Evolutionary conservation across 2,797 vertebrate genomes (phyloP), one percentile per base, ranked within the genome.

Genomic region (Liparis tanakae): DNA sequence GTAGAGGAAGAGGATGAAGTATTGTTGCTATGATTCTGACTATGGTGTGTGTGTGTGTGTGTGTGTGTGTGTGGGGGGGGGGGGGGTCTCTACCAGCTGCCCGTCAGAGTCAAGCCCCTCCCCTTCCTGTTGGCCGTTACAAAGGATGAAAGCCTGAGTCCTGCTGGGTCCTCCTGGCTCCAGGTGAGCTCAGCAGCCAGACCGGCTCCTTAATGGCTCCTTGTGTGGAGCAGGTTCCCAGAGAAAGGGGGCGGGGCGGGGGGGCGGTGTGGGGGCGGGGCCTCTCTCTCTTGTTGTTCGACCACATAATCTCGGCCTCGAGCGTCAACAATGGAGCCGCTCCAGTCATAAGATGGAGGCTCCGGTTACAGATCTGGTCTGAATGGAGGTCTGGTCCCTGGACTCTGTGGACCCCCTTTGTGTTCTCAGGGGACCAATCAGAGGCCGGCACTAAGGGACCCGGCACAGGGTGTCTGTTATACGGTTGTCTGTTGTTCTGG

Each of bases 171-270:
- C 87, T 87, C 88, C 67, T 86, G 56, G 81, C 89, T 91, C 91
- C 93, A 94, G 94, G 94, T 94, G 93, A 94, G 89, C 90, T 80
- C 75, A 88, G 90, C 88, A 92, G 94, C 93, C 90, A 93, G 91
- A 90, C 82, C 88, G 89, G 85, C 78, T 84, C 82, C 75, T 76
- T 84, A 88, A 89, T 87, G 82, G 84, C 83, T 70, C 74, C 84
- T 78, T 90, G 87, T 88, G 83, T 88, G 82, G 78, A 82, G 78
- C 17, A 69, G 78, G 69, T 57, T 75, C 71, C 63, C 58, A 73
- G 18, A 44, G 53, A n/a, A 25, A 18, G 20, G 33, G 61, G 44
- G 37, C 9, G 72, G 55, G 67, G 69, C n/a, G n/a, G n/a, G n/a
- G n/a, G n/a, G n/a, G n/a, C n/a, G n/a, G n/a, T n/a, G n/a, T n/a